Evolutionary conservation across 1,140 invertebrate genomes (phyloP).

Genomic region (Magallana angulata): DNA sequence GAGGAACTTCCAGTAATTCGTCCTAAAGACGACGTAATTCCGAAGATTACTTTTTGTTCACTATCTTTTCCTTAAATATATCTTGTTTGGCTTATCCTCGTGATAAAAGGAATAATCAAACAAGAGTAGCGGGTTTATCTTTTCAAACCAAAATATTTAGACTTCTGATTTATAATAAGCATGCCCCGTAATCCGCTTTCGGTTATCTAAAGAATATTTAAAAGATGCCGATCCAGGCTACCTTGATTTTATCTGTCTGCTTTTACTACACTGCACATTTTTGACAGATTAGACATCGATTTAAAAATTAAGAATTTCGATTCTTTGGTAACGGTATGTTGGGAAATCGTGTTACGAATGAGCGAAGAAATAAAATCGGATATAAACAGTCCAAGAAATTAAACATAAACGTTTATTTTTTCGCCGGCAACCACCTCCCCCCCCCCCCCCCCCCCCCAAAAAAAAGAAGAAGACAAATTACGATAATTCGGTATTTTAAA

Average conservation of each 20-base stretch:
- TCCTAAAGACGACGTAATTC: background rate
- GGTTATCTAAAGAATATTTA: conserved; percentile 2
- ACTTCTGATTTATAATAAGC: conserved; percentile 18
- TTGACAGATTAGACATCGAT: conserved; percentile 10
- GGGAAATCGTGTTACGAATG: too few species aligned
- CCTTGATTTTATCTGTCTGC: background rate
- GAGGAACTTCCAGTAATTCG: background rate
- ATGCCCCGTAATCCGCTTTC: background rate
- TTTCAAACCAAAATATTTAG: conserved; percentile 26
- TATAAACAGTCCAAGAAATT: too few species aligned
- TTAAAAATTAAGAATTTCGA: background rate
- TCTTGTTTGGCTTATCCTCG: conserved; percentile 8
- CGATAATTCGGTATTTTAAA: too few species aligned
- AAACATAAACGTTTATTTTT: too few species aligned
- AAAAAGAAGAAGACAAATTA: too few species aligned
- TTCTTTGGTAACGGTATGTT: too few species aligned
- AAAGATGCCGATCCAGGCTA: background rate
- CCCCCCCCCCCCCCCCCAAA: too few species aligned
- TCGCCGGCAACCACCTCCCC: too few species aligned
- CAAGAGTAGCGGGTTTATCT: conserved; percentile 15
- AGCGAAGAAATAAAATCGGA: too few species aligned
- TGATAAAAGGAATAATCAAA: conserved; percentile 25
- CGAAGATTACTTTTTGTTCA: conserved; percentile 21
- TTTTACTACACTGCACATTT: background rate
- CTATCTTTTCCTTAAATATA: conserved; percentile 24